Conservation (phyloP, 2,888 invertebrate genomes). For the Machimus atricapillus region DNA sequence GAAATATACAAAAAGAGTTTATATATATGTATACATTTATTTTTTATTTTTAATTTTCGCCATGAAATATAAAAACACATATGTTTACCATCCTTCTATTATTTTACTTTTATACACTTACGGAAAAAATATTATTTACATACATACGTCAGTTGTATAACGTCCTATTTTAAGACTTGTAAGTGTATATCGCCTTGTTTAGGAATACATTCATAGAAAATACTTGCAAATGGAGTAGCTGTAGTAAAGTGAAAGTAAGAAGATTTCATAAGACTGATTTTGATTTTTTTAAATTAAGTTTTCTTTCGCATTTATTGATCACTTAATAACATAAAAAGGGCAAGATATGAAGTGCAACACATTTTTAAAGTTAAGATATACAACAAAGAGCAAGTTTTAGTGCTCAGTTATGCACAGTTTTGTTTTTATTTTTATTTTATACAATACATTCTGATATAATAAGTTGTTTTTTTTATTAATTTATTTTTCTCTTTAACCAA, state of each 20-base stretch:
- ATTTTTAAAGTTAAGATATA: neutral
- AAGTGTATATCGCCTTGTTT: constrained; percentile 5
- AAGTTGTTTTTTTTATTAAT: neutral
- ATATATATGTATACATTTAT: neutral
- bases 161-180: neutral
- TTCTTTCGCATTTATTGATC: neutral
- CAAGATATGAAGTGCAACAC: constrained; percentile 11
- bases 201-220: neutral
- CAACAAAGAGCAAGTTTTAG: neutral
- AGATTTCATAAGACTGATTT: constrained; percentile 34
- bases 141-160: neutral
- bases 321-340: neutral
- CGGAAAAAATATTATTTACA: neutral
- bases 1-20: neutral
- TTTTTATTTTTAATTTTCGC: neutral
- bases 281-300: constrained; percentile 6
- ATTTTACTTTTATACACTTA: neutral
- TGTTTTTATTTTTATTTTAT: neutral
- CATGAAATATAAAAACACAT: neutral
- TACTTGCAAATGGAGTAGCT: neutral
- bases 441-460: neutral
- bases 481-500: neutral
- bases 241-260: neutral
- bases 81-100: neutral
- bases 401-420: neutral